Evolutionary conservation across 1,140 invertebrate species (phyloP).

Genomic region (Uloborus diversus): DNA sequence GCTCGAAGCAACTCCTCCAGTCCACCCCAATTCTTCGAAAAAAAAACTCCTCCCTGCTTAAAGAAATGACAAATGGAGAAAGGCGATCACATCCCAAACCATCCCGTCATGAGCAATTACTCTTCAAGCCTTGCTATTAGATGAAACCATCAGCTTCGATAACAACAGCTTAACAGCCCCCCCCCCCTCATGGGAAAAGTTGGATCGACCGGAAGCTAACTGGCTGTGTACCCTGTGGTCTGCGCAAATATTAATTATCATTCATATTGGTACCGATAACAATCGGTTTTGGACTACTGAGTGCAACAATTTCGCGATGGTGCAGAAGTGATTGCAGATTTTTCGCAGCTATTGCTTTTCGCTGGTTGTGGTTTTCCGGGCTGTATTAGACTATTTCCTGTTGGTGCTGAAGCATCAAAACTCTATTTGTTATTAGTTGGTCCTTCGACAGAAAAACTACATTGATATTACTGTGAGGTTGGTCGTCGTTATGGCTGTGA

Average conservation of each 20-base stretch:
- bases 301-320: not conserved
- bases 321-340: not conserved
- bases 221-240: not conserved
- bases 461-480: too few species aligned
- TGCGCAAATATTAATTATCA: slow-evolving; percentile 40
- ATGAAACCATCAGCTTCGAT: not conserved
- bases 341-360: not conserved
- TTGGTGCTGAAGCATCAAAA: too few species aligned
- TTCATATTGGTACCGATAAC: slow-evolving; percentile 34
- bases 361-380: not conserved
- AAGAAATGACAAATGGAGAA: slow-evolving; percentile 18
- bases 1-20: not conserved
- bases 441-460: too few species aligned
- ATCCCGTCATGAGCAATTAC: slow-evolving; percentile 24
- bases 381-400: too few species aligned
- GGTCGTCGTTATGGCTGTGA: too few species aligned
- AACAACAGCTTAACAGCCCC: not conserved
- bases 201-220: slow-evolving; percentile 8
- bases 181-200: not conserved
- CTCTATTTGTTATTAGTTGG: too few species aligned
- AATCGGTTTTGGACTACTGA: slow-evolving; percentile 10
- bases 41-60: not conserved
- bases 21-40: too few species aligned
- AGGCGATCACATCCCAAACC: not conserved
- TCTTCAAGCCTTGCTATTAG: not conserved